Conservation (phyloP, 2,888 invertebrate genomes). For the Belgica antarctica region DNA sequence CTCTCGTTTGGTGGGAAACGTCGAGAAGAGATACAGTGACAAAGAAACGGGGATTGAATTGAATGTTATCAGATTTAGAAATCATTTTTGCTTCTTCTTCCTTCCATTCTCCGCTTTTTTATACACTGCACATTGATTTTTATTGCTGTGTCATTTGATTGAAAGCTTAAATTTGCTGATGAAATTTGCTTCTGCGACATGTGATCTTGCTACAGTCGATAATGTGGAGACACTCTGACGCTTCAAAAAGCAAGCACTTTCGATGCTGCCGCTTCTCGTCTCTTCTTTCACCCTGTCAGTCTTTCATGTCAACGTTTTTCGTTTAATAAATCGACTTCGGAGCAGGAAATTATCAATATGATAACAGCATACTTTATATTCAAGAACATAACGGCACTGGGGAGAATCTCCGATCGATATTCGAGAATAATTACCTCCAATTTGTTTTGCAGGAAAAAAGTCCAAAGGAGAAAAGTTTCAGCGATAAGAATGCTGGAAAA, state of each 20-base stretch:
- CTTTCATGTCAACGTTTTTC: conserved; percentile 25
- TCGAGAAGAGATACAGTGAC: neutral
- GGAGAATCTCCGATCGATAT: conserved; percentile 35
- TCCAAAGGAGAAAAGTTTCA: neutral
- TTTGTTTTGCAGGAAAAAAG: conserved; percentile 29
- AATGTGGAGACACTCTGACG: neutral
- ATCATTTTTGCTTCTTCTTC: too few species aligned
- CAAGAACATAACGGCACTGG: conserved; percentile 1
- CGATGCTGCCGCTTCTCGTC: too few species aligned
- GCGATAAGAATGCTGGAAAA: conserved; percentile 25
- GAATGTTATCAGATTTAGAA: conserved; percentile 24
- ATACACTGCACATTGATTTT: conserved; percentile 29
- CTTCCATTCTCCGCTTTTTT: too few species aligned
- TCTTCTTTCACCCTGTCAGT: conserved; percentile 18
- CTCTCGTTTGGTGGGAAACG: conserved; percentile 5
- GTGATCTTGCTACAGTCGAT: neutral
- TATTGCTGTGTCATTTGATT: conserved; percentile 28
- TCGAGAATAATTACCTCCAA: conserved; percentile 41
- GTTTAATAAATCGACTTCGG: conserved; percentile 11
- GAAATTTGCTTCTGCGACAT: neutral
- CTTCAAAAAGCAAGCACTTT: neutral
- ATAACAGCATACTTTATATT: conserved; percentile 27
- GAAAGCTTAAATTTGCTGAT: neutral
- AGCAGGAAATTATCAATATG: conserved; percentile 38
- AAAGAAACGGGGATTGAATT: neutral